Percentiles rank a stretch among this genome's conserved stretches.
Evolutionary conservation across 1,140 invertebrate genomes (phyloP).

Genomic region (Drosophila rufa): DNA sequence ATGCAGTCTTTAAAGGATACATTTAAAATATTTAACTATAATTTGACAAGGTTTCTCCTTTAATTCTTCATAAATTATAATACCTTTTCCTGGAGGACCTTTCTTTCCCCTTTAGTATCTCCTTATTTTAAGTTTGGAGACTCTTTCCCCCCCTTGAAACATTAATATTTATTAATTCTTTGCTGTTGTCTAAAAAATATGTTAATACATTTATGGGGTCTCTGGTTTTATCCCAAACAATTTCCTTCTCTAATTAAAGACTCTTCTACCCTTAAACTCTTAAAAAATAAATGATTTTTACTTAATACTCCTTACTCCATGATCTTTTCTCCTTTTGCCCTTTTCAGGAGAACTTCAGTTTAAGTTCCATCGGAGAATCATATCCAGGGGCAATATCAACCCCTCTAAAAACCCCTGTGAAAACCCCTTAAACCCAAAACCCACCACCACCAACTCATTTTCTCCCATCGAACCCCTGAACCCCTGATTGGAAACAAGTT

Average conservation of each 20-base stretch:
- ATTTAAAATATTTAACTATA: no score
- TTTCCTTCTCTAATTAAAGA: not conserved
- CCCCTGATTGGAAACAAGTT: slow-evolving; percentile 49
- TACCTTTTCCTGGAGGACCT: not conserved
- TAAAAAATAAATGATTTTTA: no score
- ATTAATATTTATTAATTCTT: no score
- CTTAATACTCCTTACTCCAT: not conserved
- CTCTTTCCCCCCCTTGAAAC: not conserved
- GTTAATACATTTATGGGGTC: no score
- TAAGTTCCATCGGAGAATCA: slow-evolving; percentile 26
- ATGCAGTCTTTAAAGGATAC: no score
- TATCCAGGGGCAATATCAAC: not conserved
- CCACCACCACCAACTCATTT: slow-evolving; percentile 41
- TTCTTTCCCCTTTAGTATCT: not conserved
- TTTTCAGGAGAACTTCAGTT: not conserved
- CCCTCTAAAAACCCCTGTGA: slow-evolving; percentile 7
- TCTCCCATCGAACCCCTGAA: slow-evolving; percentile 6
- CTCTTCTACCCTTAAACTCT: no score
- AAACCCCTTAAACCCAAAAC: slow-evolving; percentile 44
- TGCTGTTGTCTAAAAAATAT: no score
- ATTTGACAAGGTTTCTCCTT: not conserved
- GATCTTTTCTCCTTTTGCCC: not conserved
- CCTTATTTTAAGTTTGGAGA: not conserved
- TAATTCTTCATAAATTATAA: not conserved
- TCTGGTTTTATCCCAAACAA: no score